Percentiles rank a stretch among this genome's conserved stretches.
Evolutionary conservation across 2,888 invertebrate species (phyloP).

Genomic region (Epicampocera succincta): DNA sequence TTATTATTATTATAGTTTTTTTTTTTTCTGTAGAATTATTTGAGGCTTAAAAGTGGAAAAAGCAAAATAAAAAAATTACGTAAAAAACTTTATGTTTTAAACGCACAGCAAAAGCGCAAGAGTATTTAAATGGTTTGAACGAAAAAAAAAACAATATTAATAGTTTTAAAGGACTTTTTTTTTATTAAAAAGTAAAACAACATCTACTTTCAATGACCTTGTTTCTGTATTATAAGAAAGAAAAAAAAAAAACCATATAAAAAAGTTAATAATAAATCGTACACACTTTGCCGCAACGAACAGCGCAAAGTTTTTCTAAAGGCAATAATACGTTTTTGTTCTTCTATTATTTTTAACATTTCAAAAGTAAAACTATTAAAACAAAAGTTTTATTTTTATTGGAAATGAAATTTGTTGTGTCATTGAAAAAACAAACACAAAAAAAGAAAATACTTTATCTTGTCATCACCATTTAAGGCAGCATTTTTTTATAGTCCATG

Average conservation of each 20-base stretch:
- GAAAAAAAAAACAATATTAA: constrained; percentile 24
- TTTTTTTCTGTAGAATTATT: constrained; percentile 23
- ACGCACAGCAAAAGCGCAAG: constrained; percentile 5
- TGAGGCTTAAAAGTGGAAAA: constrained; percentile 49
- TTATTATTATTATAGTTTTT: constrained; percentile 6
- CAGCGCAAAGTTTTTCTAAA: constrained; percentile 7
- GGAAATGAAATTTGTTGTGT: constrained; percentile 13
- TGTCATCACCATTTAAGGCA: constrained; percentile 20
- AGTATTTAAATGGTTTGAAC: constrained; percentile 26
- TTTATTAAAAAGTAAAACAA: constrained; percentile 16
- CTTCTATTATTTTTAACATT: neutral
- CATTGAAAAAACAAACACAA: neutral
- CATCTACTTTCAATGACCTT: constrained; percentile 54
- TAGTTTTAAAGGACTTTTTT: constrained; percentile 33
- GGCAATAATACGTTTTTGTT: neutral
- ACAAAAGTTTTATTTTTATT: constrained; percentile 26
- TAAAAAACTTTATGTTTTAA: constrained; percentile 7
- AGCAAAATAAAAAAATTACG: constrained; percentile 20
- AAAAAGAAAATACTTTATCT: constrained; percentile 8
- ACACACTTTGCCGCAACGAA: neutral
- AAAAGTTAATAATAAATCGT: constrained; percentile 27
- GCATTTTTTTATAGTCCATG: neutral
- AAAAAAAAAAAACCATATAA: no score
- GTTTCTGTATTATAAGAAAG: constrained; percentile 6
- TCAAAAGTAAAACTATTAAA: neutral